Conservation (phyloP, 2,888 invertebrate species). For the Clitarchus hookeri region DNA sequence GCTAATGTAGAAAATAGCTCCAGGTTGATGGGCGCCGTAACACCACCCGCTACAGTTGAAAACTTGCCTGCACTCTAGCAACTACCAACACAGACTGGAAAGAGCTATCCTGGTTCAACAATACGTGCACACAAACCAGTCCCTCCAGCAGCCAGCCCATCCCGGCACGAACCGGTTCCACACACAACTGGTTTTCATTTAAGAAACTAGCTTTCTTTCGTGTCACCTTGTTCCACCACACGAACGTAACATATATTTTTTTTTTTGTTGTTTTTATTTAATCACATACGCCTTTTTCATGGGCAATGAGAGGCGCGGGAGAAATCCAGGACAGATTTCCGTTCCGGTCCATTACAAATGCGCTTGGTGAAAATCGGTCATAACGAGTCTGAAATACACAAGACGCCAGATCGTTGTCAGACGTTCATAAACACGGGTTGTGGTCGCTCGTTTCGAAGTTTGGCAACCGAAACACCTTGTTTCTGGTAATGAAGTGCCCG, state of each 20-base stretch:
- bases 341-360: not conserved
- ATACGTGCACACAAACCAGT: not conserved
- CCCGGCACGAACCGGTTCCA: not conserved
- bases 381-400: no score
- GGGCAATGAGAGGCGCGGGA: not conserved
- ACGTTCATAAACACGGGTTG: no score
- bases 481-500: no score
- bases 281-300: not conserved
- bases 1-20: no score
- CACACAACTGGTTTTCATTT: slow-evolving; percentile 14
- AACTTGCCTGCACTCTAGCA: no score
- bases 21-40: no score
- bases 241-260: not conserved
- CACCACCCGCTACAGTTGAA: not conserved
- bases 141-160: not conserved
- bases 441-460: no score
- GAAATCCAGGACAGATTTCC: not conserved
- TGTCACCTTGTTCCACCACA: slow-evolving; percentile 14
- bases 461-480: no score
- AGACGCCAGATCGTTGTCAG: no score
- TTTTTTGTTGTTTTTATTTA: not conserved
- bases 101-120: not conserved
- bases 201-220: not conserved
- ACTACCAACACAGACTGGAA: not conserved
- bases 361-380: no score